Evolutionary conservation across 1,140 invertebrate genomes (phyloP).

Genomic region (Sinonovacula constricta): DNA sequence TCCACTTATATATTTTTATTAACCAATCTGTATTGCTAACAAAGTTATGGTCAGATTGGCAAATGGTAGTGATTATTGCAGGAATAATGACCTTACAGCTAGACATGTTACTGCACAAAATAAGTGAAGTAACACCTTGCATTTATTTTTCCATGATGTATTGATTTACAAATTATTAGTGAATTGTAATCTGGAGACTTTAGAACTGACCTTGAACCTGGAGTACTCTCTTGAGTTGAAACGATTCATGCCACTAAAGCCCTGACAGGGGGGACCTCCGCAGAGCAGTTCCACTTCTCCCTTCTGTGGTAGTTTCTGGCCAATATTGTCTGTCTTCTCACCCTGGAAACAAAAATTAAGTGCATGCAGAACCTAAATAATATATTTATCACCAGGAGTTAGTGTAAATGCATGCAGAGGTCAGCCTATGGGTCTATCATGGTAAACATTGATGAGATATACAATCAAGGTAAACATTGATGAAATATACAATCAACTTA

Average conservation of each 20-base stretch:
- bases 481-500: too few species aligned
- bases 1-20: too few species aligned
- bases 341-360: constrained; percentile 80
- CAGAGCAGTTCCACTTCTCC: constrained; percentile 92
- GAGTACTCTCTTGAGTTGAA: constrained; percentile 94
- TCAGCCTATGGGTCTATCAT: too few species aligned
- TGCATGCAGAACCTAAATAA: too few species aligned
- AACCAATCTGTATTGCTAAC: too few species aligned
- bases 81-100: too few species aligned
- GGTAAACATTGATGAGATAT: too few species aligned
- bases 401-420: too few species aligned
- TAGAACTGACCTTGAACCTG: constrained; percentile 84
- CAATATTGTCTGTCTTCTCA: constrained; percentile 79
- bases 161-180: background rate
- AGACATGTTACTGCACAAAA: background rate
- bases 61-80: too few species aligned
- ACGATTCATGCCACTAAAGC: constrained; percentile 93
- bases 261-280: constrained; percentile 95
- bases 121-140: background rate
- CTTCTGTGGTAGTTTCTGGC: constrained; percentile 85
- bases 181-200: background rate
- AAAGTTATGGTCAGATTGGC: too few species aligned
- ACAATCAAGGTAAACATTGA: too few species aligned
- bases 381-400: too few species aligned
- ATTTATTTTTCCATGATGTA: background rate